phyloP scores from a whole-genome alignment of 1,140 invertebrate species.

The Drosophila paulistorum region DNA sequence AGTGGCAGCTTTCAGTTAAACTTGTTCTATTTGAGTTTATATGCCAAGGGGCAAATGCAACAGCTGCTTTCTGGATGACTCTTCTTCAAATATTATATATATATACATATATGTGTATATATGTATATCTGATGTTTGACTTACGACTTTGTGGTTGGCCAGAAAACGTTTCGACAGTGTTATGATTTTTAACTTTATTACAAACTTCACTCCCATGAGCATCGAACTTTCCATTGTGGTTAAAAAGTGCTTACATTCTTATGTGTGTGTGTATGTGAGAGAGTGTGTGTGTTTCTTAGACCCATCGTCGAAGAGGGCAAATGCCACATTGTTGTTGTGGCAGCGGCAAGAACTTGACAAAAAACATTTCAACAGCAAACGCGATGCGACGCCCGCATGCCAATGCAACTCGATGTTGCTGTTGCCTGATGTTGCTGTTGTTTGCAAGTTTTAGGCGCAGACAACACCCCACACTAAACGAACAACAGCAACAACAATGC shows the following conservation, averaged over 20 bases:
- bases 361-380: constrained; percentile 74
- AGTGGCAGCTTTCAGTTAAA: constrained; percentile 35
- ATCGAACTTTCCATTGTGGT: constrained; percentile 61
- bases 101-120: not conserved
- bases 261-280: not conserved
- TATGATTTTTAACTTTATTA: constrained; percentile 75
- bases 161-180: constrained; percentile 59
- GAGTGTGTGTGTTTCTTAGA: not conserved
- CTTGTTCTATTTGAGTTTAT: constrained; percentile 73
- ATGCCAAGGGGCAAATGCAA: constrained; percentile 37
- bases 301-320: constrained; percentile 52
- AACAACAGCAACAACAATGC: constrained; percentile 68
- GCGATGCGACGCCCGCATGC: constrained; percentile 73
- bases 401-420: constrained; percentile 56
- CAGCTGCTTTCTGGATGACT: constrained; percentile 46
- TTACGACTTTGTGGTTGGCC: constrained; percentile 74
- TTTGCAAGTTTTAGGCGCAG: constrained; percentile 73
- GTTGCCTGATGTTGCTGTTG: constrained; percentile 30
- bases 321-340: constrained; percentile 73
- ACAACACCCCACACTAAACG: constrained; percentile 79
- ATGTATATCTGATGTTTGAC: constrained; percentile 58
- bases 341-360: constrained; percentile 74
- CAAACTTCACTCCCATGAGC: not conserved
- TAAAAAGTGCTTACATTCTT: constrained; percentile 57
- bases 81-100: constrained; percentile 16